Conservation (phyloP, 2,888 invertebrate species). For the Tineola bisselliella region DNA sequence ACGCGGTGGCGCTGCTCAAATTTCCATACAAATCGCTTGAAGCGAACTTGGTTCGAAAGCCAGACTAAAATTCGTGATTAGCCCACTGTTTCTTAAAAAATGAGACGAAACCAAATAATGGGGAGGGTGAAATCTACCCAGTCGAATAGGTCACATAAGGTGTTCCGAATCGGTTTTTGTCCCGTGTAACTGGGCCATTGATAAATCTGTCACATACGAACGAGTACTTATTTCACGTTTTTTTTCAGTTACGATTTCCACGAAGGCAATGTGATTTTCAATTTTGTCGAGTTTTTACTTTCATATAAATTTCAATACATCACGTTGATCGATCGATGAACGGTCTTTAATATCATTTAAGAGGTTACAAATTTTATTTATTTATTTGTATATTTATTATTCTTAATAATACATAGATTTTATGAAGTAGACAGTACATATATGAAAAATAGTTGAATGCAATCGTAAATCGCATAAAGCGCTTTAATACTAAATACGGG, state of each 20-base stretch:
- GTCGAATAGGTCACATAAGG: background rate
- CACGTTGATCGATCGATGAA: background rate
- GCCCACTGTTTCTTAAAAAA: no score
- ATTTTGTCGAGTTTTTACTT: background rate
- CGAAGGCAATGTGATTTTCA: background rate
- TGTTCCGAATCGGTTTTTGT: constrained; percentile 9
- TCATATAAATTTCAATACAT: constrained; percentile 4
- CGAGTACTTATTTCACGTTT: background rate
- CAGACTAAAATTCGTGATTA: no score
- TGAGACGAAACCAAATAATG: background rate
- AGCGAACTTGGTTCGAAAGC: no score
- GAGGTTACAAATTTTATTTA: background rate
- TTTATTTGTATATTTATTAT: no score
- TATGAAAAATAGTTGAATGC: no score
- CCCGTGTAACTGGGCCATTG: constrained; percentile 30
- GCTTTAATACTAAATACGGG: no score
- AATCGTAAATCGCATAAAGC: no score
- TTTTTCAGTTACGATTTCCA: background rate
- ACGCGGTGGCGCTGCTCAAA: no score
- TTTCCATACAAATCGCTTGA: no score
- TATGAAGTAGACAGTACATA: no score
- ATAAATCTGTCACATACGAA: constrained; percentile 30
- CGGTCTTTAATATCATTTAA: background rate
- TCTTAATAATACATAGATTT: no score
- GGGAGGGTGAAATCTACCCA: background rate